Percentiles rank a stretch among this genome's conserved stretches.
These are phyloP conservation scores for Synergus japonicus DNA, from an alignment of 2,888 invertebrate species.

Conservation along the genomic window DNA sequence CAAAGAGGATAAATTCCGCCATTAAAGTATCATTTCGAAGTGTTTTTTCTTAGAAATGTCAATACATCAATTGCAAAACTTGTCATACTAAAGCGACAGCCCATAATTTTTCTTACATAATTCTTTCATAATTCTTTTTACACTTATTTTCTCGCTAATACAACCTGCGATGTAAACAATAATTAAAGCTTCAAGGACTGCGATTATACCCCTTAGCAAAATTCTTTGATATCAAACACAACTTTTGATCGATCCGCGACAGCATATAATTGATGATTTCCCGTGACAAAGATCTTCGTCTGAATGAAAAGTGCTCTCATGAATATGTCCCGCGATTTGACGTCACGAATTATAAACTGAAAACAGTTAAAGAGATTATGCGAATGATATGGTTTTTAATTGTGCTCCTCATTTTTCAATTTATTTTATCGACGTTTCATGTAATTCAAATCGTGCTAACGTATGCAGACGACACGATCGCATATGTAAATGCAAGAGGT, in stretches of 20 bases:
- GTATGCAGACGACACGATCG: conserved; percentile 64
- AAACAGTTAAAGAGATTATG: not conserved
- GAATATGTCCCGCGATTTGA: not conserved
- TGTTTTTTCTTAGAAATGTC: not conserved
- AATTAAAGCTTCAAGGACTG: conserved; percentile 6
- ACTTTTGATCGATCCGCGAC: not conserved
- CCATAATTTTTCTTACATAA: not conserved
- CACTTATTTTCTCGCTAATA: conserved; percentile 5
- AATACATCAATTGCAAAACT: not conserved
- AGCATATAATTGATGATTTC: conserved; percentile 14
- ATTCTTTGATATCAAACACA: conserved; percentile 41
- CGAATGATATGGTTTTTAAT: not conserved
- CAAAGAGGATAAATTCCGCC: not conserved
- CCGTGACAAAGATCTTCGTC: not conserved
- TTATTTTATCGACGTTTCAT: conserved; percentile 7
- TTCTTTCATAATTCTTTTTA: not conserved
- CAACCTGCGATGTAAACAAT: not conserved
- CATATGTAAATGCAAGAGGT: conserved; percentile 71
- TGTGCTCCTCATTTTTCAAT: not conserved
- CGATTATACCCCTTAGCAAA: conserved; percentile 42
- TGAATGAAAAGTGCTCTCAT: conserved; percentile 3
- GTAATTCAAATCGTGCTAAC: conserved; percentile 48
- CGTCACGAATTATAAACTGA: not conserved
- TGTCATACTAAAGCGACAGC: not conserved
- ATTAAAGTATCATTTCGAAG: not conserved